Evolutionary conservation across 2,797 vertebrate genomes (phyloP).

Genomic region (Notoglanidium macrostoma): DNA sequence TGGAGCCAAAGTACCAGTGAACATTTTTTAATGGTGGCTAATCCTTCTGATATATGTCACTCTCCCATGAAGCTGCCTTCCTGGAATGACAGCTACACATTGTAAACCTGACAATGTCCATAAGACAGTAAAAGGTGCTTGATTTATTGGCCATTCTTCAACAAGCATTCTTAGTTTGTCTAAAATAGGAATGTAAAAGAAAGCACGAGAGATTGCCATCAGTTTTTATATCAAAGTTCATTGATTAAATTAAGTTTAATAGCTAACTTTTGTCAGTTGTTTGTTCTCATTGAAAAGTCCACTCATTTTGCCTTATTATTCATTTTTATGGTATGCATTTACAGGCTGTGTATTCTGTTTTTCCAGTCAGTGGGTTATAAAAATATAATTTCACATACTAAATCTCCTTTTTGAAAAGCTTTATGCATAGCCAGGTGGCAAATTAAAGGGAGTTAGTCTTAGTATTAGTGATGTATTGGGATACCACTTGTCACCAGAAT

Average conservation of each 20-base stretch:
- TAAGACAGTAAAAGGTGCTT: background rate
- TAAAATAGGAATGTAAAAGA: background rate
- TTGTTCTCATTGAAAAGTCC: background rate
- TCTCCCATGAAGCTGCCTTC: background rate
- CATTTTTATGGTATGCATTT: background rate
- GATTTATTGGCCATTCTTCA: slow-evolving; percentile 1
- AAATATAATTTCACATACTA: background rate
- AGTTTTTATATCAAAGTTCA: background rate
- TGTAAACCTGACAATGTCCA: slow-evolving; percentile 4
- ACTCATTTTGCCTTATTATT: background rate
- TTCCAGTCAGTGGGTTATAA: background rate
- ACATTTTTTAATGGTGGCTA: slow-evolving; percentile 5
- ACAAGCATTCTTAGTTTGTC: background rate
- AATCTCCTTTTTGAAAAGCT: background rate
- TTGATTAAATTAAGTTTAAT: background rate
- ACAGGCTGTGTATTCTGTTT: background rate
- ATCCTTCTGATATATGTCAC: background rate
- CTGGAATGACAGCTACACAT: background rate
- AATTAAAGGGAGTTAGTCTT: background rate
- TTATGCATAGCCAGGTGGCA: background rate
- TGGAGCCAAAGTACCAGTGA: background rate
- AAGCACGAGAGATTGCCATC: background rate
- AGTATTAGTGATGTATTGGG: background rate
- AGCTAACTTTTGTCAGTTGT: background rate
- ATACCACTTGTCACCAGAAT: background rate